These are phyloP conservation scores for Eudemis profundana DNA, from an alignment of 2,888 invertebrate genomes.

Conservation along the genomic window DNA sequence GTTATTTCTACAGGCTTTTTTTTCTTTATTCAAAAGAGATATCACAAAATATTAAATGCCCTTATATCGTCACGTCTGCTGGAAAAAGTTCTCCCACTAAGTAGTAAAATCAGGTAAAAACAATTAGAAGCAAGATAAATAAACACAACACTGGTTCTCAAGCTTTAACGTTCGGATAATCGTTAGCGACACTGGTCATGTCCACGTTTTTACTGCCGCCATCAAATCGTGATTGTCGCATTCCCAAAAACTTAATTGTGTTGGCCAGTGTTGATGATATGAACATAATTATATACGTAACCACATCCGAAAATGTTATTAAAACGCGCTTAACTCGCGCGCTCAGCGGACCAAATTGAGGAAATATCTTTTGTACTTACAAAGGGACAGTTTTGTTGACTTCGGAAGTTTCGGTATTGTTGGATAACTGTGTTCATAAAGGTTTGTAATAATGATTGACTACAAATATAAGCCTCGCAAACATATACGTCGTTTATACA, in stretches of 20 bases:
- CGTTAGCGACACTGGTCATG: slow-evolving; percentile 34
- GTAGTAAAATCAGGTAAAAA: neutral
- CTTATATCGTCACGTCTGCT: too few species aligned
- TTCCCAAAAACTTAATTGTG: slow-evolving; percentile 81
- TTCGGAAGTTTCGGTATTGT: slow-evolving; percentile 20
- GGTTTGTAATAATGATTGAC: neutral
- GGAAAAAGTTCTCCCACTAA: too few species aligned
- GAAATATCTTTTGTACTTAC: slow-evolving; percentile 42
- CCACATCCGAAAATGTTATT: slow-evolving; percentile 79
- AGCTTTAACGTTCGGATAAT: slow-evolving; percentile 26
- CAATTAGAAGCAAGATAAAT: neutral
- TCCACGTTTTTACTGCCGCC: slow-evolving; percentile 72
- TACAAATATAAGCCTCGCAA: neutral
- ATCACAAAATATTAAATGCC: too few species aligned
- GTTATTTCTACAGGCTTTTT: too few species aligned
- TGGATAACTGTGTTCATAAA: slow-evolving; percentile 2
- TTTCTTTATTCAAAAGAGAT: too few species aligned
- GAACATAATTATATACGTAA: slow-evolving; percentile 78
- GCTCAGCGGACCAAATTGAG: slow-evolving; percentile 45
- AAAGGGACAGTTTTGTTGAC: slow-evolving; percentile 28
- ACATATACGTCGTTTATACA: too few species aligned
- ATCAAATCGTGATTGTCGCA: slow-evolving; percentile 83
- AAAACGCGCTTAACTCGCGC: slow-evolving; percentile 78
- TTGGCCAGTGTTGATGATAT: slow-evolving; percentile 80
- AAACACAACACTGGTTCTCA: slow-evolving; percentile 18